Evolutionary conservation across 2,113 vertebrate genomes (phyloP).

Genomic region (Melanostigma gelatinosum): DNA sequence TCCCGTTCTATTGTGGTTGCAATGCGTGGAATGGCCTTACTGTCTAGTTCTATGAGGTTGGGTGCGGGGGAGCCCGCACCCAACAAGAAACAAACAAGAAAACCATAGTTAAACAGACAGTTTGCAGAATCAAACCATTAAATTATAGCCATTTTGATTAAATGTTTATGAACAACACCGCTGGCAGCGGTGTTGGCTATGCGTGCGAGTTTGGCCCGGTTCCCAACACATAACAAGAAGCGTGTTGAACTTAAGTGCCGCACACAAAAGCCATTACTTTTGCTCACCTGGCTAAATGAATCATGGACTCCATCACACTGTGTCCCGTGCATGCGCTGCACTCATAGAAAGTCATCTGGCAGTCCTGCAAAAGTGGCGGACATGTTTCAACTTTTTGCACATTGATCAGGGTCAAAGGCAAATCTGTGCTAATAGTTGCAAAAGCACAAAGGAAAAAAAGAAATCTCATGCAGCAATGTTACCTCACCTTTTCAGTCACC

Average conservation of each 20-base stretch:
- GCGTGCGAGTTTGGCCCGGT: not conserved
- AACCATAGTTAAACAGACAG: too few relatives aligned
- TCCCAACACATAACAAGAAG: not conserved
- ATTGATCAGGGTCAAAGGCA: not conserved
- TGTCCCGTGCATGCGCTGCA: conserved; percentile 91
- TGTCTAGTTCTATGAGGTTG: not conserved
- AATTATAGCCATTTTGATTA: too few relatives aligned
- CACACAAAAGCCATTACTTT: not conserved
- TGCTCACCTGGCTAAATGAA: conserved; percentile 90
- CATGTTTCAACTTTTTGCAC: not conserved
- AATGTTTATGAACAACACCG: too few relatives aligned
- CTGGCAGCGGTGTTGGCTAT: not conserved
- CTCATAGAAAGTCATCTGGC: conserved; percentile 89
- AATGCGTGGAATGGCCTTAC: not conserved
- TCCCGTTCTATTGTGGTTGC: not conserved
- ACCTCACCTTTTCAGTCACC: conserved; percentile 8
- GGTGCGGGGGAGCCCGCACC: not conserved
- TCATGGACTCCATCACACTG: conserved; percentile 85
- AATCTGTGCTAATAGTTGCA: not conserved
- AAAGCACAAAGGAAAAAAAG: conserved; percentile 1
- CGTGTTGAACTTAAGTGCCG: not conserved
- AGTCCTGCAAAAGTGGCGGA: conserved; percentile 80
- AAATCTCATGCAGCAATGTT: not conserved
- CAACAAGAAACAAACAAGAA: too few relatives aligned
- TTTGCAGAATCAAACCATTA: too few relatives aligned